Conservation (phyloP, 2,888 invertebrate species). For the Cotesia congregata region DNA sequence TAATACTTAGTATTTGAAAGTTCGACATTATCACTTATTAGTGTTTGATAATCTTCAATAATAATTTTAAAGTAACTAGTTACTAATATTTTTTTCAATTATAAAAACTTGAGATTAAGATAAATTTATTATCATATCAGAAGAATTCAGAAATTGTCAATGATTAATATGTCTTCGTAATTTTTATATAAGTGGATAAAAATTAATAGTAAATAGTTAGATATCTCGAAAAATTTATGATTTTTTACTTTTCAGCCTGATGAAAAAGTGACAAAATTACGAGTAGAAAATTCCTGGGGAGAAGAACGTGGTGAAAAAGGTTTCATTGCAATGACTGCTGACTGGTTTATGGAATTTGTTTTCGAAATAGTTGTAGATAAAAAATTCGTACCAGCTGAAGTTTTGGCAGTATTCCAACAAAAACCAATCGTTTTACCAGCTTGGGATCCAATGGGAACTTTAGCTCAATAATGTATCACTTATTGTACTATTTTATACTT, state of each 20-base stretch:
- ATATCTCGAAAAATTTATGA: neutral
- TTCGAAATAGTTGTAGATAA: slow-evolving; percentile 92
- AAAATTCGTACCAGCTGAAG: slow-evolving; percentile 81
- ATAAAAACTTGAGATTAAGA: too few species aligned
- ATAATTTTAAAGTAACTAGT: too few species aligned
- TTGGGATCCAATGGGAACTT: slow-evolving; percentile 95
- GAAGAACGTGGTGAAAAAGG: slow-evolving; percentile 91
- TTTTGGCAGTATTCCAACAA: slow-evolving; percentile 82
- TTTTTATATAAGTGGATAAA: too few species aligned
- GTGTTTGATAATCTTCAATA: too few species aligned
- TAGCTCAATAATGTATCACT: slow-evolving; percentile 72
- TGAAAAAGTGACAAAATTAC: slow-evolving; percentile 80
- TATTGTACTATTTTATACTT: neutral
- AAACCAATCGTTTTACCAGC: slow-evolving; percentile 86
- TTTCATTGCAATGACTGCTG: slow-evolving; percentile 84
- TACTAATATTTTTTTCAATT: too few species aligned
- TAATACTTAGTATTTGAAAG: neutral
- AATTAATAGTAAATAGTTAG: too few species aligned
- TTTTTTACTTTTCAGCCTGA: slow-evolving; percentile 71
- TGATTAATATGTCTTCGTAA: too few species aligned
- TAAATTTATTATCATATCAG: too few species aligned
- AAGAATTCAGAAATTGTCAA: too few species aligned
- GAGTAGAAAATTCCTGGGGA: slow-evolving; percentile 94
- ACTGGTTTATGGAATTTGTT: slow-evolving; percentile 91
- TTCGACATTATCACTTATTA: too few species aligned